These are phyloP conservation scores for Cyaniris semiargus DNA, from an alignment of 2,888 invertebrate genomes.

Conservation along the genomic window DNA sequence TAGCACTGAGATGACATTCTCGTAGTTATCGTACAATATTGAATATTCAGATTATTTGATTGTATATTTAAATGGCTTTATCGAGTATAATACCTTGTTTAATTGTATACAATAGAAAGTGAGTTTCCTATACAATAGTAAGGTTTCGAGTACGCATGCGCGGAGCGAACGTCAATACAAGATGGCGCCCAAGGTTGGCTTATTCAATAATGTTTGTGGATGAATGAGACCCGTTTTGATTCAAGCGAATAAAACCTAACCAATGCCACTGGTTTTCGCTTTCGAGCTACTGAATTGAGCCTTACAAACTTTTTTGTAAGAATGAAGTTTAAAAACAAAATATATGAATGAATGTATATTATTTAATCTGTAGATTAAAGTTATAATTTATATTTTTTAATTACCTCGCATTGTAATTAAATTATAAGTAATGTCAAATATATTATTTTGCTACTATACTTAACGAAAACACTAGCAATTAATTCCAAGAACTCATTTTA, in stretches of 20 bases:
- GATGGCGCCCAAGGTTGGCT: slow-evolving; percentile 22
- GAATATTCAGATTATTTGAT: background rate
- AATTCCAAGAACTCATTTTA: too few species aligned
- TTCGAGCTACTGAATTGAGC: background rate
- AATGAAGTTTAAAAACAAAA: background rate
- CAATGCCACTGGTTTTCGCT: slow-evolving; percentile 8
- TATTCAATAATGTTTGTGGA: slow-evolving; percentile 21
- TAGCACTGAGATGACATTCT: slow-evolving; percentile 4
- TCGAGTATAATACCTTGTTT: slow-evolving; percentile 23
- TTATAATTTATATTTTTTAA: background rate
- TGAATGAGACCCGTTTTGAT: slow-evolving; percentile 32
- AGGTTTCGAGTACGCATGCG: slow-evolving; percentile 19
- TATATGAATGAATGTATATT: background rate
- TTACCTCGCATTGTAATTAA: too few species aligned
- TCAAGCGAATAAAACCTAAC: slow-evolving; percentile 21
- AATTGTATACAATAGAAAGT: slow-evolving; percentile 34
- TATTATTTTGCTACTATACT: too few species aligned
- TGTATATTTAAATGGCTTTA: slow-evolving; percentile 19
- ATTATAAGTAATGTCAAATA: too few species aligned
- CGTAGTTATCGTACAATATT: background rate
- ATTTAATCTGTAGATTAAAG: too few species aligned
- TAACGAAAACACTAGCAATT: too few species aligned
- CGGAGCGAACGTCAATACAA: slow-evolving; percentile 18
- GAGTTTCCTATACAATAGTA: slow-evolving; percentile 9
- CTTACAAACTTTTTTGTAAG: slow-evolving; percentile 1